Base-by-base conservation (phyloP, 1,140 invertebrate species). In the Trypoxylus dichotomus region DNA sequence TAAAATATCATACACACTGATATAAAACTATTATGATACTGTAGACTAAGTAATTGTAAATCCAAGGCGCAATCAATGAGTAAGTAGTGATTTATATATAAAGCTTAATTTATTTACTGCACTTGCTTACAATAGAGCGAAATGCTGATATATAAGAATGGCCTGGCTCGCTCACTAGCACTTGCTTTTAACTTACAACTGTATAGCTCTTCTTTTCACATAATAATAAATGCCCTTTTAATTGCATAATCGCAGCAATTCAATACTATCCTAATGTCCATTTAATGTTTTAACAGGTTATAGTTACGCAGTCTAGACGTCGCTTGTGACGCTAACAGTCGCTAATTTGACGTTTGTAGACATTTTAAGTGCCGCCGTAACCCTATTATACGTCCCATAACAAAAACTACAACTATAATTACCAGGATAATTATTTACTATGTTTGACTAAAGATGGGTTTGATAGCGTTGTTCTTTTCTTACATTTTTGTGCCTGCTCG, bases 281-380 rank as follows among this genome's bases (percentile, higher is more conserved):
- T 79, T 79, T 79, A 76, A 76, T 79, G 75, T 71, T 74, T 74
- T 79, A 79, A 79, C 74, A 79, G 60, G 74, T 60, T 75, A 76
- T 79, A 76, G 72, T 79, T 79, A 79, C 19, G 43, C 32, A 72
- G 74, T 79, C 78, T 74, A 74, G 78, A 79, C 78, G 47, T 74
- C 15, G 47, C 27, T 74, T 76, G 41, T 79, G 78, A 79, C 78
- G 78, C 74, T 79, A 79, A 79, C 29, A 74, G 78, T 74, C 75
- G 78, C 78, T 79, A 79, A 79, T 79, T 79, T 79, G 78, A 79
- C 78, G 78, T 79, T 72, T 77, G 29, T 76, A 58, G 60, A 77
- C 71, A 42, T 37, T 43, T 77, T 77, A 77, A 79, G 73, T 79
- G 75, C 78, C 78, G 75, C 43, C 68, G 63, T 47, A 75, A 68